Conservation (phyloP, 2,113 vertebrate species). For the Hyperopisus bebe region DNA sequence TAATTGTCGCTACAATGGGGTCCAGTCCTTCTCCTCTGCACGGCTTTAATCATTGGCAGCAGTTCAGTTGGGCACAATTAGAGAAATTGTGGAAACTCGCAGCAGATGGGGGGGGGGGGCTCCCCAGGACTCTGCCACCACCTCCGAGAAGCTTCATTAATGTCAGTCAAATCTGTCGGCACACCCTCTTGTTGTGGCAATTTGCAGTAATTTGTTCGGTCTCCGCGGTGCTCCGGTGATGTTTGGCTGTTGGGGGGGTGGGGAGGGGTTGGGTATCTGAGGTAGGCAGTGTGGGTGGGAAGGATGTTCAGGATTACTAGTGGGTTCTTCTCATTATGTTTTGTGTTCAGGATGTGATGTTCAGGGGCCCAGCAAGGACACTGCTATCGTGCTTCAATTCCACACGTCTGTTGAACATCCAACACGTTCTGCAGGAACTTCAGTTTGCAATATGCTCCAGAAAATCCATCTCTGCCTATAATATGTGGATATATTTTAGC, state of each 20-base stretch:
- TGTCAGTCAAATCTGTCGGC: conserved; percentile 15
- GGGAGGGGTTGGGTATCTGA: neutral
- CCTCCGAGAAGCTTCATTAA: conserved; percentile 1
- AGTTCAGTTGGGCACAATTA: conserved; percentile 83
- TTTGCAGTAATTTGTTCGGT: conserved; percentile 8
- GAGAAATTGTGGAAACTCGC: conserved; percentile 77
- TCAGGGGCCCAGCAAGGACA: neutral
- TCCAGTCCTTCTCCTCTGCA: conserved; percentile 71
- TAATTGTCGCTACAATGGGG: conserved; percentile 75
- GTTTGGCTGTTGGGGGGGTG: neutral
- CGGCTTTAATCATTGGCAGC: conserved; percentile 86
- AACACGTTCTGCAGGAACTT: neutral
- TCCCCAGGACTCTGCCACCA: conserved; percentile 24
- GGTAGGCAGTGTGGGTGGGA: neutral
- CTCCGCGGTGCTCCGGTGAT: neutral
- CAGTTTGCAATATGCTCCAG: neutral
- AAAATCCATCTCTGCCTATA: neutral
- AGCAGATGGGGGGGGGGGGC: conserved; percentile 73
- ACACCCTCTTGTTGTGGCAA: neutral
- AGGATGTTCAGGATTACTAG: neutral
- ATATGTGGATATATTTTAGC: neutral
- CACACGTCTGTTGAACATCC: neutral
- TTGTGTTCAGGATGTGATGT: neutral
- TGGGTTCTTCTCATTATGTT: conserved; percentile 1
- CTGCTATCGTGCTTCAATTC: neutral